A percentile compares a stretch with the other conserved stretches of the same genome.
phyloP scores from a whole-genome alignment of 1,140 invertebrate genomes.

The Drosophila jambulina region DNA sequence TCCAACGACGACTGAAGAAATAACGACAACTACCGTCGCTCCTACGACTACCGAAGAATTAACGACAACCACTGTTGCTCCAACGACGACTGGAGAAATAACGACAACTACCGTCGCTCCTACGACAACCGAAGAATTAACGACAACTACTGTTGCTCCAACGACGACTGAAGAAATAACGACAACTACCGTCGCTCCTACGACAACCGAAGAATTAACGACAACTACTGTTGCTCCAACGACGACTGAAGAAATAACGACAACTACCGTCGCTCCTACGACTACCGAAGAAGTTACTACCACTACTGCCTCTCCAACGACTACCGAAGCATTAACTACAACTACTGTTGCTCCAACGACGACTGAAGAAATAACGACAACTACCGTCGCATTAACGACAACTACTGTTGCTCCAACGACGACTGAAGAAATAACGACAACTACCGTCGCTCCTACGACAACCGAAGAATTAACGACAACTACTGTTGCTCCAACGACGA shows the following conservation, averaged over 20 bases:
- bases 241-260: not conserved
- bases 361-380: too few relatives aligned
- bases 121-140: not conserved
- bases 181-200: not conserved
- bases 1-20: not conserved
- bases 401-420: not conserved
- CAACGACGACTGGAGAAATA: not conserved
- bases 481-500: too few relatives aligned
- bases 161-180: not conserved
- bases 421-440: too few relatives aligned
- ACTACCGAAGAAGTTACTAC: not conserved
- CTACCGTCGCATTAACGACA: not conserved
- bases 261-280: not conserved
- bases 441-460: too few relatives aligned
- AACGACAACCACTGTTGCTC: not conserved
- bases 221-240: not conserved
- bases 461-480: too few relatives aligned
- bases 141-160: not conserved
- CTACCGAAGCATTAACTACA: not conserved
- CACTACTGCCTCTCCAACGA: not conserved
- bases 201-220: too few relatives aligned
- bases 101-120: not conserved
- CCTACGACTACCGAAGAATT: not conserved
- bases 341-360: too few relatives aligned
- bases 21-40: too few relatives aligned